Base-by-base conservation (phyloP, 2,888 invertebrate species). In the Amphipyra berbera region DNA sequence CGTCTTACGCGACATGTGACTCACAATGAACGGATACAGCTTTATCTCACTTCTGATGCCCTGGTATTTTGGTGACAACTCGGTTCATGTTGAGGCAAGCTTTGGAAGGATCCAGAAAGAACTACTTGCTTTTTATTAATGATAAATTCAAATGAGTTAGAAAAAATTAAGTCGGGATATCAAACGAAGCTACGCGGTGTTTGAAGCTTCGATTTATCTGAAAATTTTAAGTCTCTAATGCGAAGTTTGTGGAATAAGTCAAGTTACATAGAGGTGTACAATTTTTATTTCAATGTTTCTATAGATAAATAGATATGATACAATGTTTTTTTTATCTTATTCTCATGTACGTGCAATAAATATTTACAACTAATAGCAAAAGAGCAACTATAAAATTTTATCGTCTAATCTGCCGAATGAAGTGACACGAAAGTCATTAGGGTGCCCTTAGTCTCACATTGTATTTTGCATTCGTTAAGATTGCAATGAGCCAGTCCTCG, bases 1-100 rank as follows among this genome's bases (percentile, higher is more conserved):
- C 84, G 88, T 88, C 90, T 88, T 89, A 89, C 82, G 91, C 90
- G 92, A 94, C 92, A 91, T 90, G 87, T 89, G 89, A 91, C 84
- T 90, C 90, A 93, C 91, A 91, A 90, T 92, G 85, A 81, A 88
- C 88, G 91, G 90, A 91, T 90, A 89, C 87, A 80, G 80, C 82
- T 82, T 87, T 89, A 90, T 91, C 90, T 89, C 69, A 35, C 21
- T 68, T 71, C 78, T 82, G 86, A 86, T 87, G 86, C 82, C 82
- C 68, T 69, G 79, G 82, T 84, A 90, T 90, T 88, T 90, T 79
- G 82, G 82, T 78, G 80, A 84, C 81, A 78, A 78, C 78, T 60
- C 46, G 54, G 67, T 69, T 66, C 37, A 44, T 71, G 55, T 78
- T 72, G 67, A 73, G 68, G 66, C 42, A 59, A 38, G 52, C 55